Conservation (phyloP, 1,140 invertebrate species). For the Zaprionus camerounensis region DNA sequence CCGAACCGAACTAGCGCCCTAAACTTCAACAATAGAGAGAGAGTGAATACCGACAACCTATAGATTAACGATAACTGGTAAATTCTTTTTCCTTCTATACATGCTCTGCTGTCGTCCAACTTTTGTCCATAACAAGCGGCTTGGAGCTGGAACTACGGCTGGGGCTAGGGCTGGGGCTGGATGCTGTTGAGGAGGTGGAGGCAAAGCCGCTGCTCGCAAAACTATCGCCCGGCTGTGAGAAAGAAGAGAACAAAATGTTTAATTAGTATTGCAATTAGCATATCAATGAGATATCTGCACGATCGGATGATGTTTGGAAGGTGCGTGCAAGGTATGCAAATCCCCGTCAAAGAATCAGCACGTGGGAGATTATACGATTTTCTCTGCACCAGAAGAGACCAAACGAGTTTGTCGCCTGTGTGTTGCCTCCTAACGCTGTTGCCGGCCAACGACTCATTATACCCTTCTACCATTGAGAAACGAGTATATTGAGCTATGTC, state of each 20-base stretch:
- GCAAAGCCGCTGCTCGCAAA: slow-evolving; percentile 59
- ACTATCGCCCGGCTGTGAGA: slow-evolving; percentile 49
- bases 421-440: not conserved
- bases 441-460: not conserved
- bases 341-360: slow-evolving; percentile 7
- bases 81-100: slow-evolving; percentile 33
- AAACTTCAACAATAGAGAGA: slow-evolving; percentile 26
- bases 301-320: not conserved
- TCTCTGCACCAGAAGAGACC: not conserved
- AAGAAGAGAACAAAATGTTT: slow-evolving; percentile 36
- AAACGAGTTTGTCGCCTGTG: not conserved
- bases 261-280: slow-evolving; percentile 40
- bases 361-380: not conserved
- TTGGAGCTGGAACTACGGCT: slow-evolving; percentile 32
- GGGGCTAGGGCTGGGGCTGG: slow-evolving; percentile 9
- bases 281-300: slow-evolving; percentile 22
- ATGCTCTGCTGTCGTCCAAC: slow-evolving; percentile 50
- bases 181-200: slow-evolving; percentile 31
- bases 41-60: slow-evolving; percentile 52
- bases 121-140: slow-evolving; percentile 33
- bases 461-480: too few relatives aligned
- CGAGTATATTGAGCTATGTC: too few relatives aligned
- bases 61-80: slow-evolving; percentile 47
- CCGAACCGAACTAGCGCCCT: slow-evolving; percentile 41
- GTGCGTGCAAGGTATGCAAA: slow-evolving; percentile 20